Evolutionary conservation across 2,888 invertebrate species (phyloP), one percentile per base, ranked within the genome.

Genomic region (Acronicta leporina): DNA sequence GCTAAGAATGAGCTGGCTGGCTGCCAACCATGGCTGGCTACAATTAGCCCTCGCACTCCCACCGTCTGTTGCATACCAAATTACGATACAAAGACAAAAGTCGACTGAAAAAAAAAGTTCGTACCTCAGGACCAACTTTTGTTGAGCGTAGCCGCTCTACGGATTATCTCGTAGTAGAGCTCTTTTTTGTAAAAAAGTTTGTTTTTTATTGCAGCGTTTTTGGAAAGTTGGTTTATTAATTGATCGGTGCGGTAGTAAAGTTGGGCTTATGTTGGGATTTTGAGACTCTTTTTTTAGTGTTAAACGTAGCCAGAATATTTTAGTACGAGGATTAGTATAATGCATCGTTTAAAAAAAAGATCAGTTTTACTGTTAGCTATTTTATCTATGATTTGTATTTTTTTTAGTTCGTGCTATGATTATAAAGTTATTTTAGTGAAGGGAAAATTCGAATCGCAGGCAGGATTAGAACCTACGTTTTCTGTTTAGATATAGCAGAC

Each of bases 1-100:
- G 53, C 57, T 57, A 69, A 70, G 66, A 80, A 76, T 74, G 73
- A 76, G 58, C 68, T 79, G 79, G 81, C 63, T 6, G 38, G 15
- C 8, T 20, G 71, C 79, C 79, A 80, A 67, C 69, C 61, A 61
- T 42, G 59, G 68, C 73, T 56, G 48, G 79, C 60, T 64, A 71
- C 78, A 79, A 79, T 79, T 79, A 79, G 79, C 79, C 74, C 60
- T 67, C 66, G 68, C 74, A 69, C 63, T 64, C 35, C 41, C 59
- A 43, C 61, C 80, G 63, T 65, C 75, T 69, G 65, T 75, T 69
- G 72, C 68, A 73, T 77, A 77, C 68, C 40, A 66, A 78, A 77
- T 77, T 70, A 74, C 56, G 57, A 68, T 67, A 68, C 76, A 60
- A 71, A 74, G 71, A 63, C 72, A 63, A 68, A 66, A 68, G 44